phyloP scores from a whole-genome alignment of 2,797 vertebrate species.

The Telmatherina bonti region DNA sequence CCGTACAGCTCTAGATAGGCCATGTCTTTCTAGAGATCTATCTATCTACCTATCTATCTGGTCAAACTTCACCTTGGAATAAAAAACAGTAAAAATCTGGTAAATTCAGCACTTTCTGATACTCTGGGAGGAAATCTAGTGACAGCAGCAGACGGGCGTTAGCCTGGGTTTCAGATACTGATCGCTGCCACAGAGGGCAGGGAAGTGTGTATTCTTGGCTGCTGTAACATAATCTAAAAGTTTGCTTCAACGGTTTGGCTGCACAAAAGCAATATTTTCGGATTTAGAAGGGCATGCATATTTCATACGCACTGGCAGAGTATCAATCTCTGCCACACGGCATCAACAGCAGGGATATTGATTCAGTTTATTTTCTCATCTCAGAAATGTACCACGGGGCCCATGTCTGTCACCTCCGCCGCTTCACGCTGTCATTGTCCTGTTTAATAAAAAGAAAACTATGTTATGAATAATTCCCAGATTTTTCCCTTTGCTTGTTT shows the following conservation, averaged over 20 bases:
- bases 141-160: slow-evolving; percentile 10
- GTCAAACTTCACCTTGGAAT: background rate
- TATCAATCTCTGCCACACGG: slow-evolving; percentile 61
- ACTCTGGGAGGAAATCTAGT: slow-evolving; percentile 18
- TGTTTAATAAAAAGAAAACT: slow-evolving; percentile 16
- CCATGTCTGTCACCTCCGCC: slow-evolving; percentile 13
- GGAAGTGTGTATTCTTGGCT: slow-evolving; percentile 20
- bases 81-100: background rate
- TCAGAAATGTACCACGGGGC: slow-evolving; percentile 37
- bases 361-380: slow-evolving; percentile 69
- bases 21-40: no score
- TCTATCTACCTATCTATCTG: no score
- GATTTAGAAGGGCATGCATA: slow-evolving; percentile 69
- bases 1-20: no score
- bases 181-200: background rate
- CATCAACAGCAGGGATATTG: slow-evolving; percentile 53
- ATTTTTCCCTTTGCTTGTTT: slow-evolving; percentile 36
- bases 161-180: slow-evolving; percentile 13
- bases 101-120: background rate
- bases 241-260: slow-evolving; percentile 27
- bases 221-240: slow-evolving; percentile 44
- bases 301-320: slow-evolving; percentile 66
- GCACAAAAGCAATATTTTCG: slow-evolving; percentile 52
- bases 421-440: slow-evolving; percentile 32
- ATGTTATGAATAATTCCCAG: slow-evolving; percentile 60